Conservation (phyloP, 2,113 vertebrate genomes). For the Leptocoma aspasia region DNA sequence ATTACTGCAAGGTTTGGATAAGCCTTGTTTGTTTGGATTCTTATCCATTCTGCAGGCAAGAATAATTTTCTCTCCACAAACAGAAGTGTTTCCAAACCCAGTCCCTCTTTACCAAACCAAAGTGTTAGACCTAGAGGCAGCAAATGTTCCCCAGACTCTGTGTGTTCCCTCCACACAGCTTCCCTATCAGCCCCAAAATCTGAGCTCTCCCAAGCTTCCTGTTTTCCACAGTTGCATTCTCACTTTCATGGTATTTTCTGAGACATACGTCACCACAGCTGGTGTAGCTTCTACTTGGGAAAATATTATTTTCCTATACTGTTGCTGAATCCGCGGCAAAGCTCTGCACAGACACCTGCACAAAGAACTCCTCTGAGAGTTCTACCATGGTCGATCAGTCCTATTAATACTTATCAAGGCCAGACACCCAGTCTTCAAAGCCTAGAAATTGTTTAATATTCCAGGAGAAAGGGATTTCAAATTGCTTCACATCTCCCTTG, state of each 20-base stretch:
- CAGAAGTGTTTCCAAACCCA: background rate
- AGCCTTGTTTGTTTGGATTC: conserved; percentile 8
- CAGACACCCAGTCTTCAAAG: background rate
- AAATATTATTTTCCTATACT: background rate
- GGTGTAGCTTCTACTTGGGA: background rate
- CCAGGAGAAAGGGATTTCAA: background rate
- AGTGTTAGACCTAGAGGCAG: background rate
- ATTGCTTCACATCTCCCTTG: background rate
- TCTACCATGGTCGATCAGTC: background rate
- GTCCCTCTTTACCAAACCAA: background rate
- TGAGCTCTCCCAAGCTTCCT: background rate
- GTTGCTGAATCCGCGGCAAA: background rate
- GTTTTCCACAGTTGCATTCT: conserved; percentile 8
- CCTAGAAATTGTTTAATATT: background rate
- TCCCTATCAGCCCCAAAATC: background rate
- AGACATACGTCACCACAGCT: background rate
- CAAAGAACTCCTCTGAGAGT: background rate
- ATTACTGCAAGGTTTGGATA: conserved; percentile 31
- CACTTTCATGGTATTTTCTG: conserved; percentile 14
- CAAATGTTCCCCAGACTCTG: background rate
- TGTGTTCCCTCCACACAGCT: background rate
- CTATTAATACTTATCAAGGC: background rate
- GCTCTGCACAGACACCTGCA: background rate
- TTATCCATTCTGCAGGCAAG: background rate
- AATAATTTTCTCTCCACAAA: conserved; percentile 14